Conservation (phyloP, 2,797 vertebrate species). For the Sylvilagus floridanus region DNA sequence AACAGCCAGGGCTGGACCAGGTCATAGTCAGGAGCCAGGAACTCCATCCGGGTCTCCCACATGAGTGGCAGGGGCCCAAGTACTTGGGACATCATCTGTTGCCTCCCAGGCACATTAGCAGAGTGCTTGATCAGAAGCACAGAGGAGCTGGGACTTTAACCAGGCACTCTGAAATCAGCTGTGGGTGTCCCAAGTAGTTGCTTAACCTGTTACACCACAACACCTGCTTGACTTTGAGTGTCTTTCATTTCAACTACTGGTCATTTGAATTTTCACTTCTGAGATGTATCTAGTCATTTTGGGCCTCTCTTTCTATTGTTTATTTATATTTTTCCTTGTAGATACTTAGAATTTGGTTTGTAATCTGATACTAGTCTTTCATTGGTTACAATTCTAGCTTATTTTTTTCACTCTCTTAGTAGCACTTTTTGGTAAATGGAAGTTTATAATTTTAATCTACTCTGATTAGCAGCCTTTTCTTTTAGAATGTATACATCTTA, state of each 20-base stretch:
- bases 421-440: slow-evolving; percentile 33
- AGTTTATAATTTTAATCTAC: slow-evolving; percentile 56
- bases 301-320: slow-evolving; percentile 6
- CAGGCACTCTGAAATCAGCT: too few relatives aligned
- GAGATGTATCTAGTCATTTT: slow-evolving; percentile 31
- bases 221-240: background rate
- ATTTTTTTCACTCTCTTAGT: slow-evolving; percentile 7
- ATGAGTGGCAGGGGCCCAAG: too few relatives aligned
- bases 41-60: too few relatives aligned
- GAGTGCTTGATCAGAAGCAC: too few relatives aligned
- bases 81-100: too few relatives aligned
- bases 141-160: too few relatives aligned
- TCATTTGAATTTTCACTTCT: slow-evolving; percentile 32
- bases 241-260: slow-evolving; percentile 15
- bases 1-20: too few relatives aligned
- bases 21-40: too few relatives aligned
- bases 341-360: slow-evolving; percentile 25
- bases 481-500: slow-evolving; percentile 24
- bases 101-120: too few relatives aligned
- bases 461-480: slow-evolving; percentile 8
- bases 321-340: slow-evolving; percentile 30
- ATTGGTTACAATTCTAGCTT: background rate
- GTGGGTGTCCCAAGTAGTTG: too few relatives aligned
- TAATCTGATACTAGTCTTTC: background rate
- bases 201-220: too few relatives aligned